These are phyloP conservation scores for Micrastur ruficollis DNA, from an alignment of 2,797 vertebrate species.

Conservation along the genomic window DNA sequence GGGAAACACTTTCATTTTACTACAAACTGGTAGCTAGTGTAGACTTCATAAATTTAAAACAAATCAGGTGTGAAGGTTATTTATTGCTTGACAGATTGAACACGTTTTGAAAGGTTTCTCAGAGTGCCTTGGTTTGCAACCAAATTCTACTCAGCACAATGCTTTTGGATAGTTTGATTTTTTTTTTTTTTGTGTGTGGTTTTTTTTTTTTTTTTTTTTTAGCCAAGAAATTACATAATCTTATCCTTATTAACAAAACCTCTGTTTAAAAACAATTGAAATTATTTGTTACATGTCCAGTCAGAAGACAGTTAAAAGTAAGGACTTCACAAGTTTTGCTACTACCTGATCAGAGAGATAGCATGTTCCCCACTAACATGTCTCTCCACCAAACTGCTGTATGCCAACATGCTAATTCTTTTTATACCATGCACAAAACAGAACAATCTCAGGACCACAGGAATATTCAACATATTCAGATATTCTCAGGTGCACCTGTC, in stretches of 20 bases:
- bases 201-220: background rate
- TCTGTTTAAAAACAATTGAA: background rate
- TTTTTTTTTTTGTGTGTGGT: background rate
- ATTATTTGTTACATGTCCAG: background rate
- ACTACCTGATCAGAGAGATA: background rate
- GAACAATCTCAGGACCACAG: background rate
- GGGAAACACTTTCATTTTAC: constrained; percentile 34
- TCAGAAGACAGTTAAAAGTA: background rate
- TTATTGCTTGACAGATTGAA: constrained; percentile 36
- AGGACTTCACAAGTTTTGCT: background rate
- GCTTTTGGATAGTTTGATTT: background rate
- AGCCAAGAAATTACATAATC: background rate
- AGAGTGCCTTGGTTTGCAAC: background rate
- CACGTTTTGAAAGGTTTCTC: constrained; percentile 6
- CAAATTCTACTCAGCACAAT: background rate
- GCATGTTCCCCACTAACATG: background rate
- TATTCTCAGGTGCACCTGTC: background rate
- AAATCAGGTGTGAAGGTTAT: constrained; percentile 62
- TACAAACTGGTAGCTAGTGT: constrained; percentile 17
- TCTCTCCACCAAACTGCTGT: background rate
- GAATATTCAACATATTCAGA: background rate
- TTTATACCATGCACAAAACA: background rate
- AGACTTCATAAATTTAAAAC: constrained; percentile 60
- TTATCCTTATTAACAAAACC: background rate
- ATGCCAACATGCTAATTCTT: background rate